Conservation (phyloP, 2,888 invertebrate species). For the Drosophila kuntzei region DNA sequence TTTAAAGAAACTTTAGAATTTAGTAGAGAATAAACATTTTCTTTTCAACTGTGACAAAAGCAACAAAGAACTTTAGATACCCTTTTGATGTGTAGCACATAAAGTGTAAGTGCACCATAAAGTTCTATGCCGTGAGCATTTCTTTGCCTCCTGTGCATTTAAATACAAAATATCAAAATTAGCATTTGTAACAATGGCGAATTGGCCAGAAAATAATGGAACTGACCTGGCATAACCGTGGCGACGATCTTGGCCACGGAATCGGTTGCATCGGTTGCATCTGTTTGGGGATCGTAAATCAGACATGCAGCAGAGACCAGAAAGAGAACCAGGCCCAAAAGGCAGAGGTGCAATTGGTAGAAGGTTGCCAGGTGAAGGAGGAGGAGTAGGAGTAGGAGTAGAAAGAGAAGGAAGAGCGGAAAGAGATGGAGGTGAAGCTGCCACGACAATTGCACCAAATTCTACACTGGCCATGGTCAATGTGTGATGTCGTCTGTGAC, state of each 20-base stretch:
- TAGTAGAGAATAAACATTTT: not conserved
- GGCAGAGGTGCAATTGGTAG: not conserved
- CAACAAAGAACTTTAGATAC: not conserved
- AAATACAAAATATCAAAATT: slow-evolving; percentile 85
- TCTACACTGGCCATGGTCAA: slow-evolving; percentile 72
- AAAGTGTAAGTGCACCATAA: slow-evolving; percentile 39
- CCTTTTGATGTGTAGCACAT: not conserved
- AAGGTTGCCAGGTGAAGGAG: not conserved
- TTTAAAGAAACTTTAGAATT: not conserved
- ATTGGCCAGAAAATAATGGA: slow-evolving; percentile 80
- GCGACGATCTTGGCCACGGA: slow-evolving; percentile 69
- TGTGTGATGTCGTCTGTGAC: slow-evolving; percentile 84
- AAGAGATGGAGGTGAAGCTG: slow-evolving; percentile 20
- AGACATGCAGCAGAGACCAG: slow-evolving; percentile 50
- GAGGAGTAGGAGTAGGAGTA: too few species aligned
- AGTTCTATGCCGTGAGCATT: slow-evolving; percentile 29
- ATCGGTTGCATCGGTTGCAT: slow-evolving; percentile 38
- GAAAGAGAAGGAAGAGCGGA: slow-evolving; percentile 1
- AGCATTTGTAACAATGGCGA: slow-evolving; percentile 85
- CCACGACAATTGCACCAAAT: slow-evolving; percentile 75
- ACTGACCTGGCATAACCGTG: slow-evolving; percentile 75
- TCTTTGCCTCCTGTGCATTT: slow-evolving; percentile 71
- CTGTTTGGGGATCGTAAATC: slow-evolving; percentile 65
- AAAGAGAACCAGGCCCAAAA: slow-evolving; percentile 4
- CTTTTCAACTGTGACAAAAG: not conserved